A percentile compares a stretch with the other conserved stretches of the same genome.
Conservation (phyloP, 2,888 invertebrate species). For the Diplazon laetatorius region DNA sequence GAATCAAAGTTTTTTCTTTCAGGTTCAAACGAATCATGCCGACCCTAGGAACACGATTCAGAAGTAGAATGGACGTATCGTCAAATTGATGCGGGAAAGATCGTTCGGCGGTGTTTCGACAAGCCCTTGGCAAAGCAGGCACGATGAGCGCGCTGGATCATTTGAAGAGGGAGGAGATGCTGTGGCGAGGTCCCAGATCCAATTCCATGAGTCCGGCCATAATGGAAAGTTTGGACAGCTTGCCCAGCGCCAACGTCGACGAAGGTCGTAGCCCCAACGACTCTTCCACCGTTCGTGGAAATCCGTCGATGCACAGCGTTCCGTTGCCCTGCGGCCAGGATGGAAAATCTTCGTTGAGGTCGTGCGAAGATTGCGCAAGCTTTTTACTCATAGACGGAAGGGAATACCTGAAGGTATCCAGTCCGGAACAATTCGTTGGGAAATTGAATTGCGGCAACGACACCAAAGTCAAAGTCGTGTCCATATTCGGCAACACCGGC, state of each 20-base stretch:
- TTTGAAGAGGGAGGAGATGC: conserved; percentile 25
- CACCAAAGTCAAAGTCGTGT: conserved; percentile 89
- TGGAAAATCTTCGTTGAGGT: conserved; percentile 45
- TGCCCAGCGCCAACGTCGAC: conserved; percentile 62
- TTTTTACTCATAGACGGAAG: conserved; percentile 86
- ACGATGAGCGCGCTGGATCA: conserved; percentile 63
- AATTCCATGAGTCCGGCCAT: conserved; percentile 76
- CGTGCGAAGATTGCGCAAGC: conserved; percentile 76
- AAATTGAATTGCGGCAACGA: conserved; percentile 83
- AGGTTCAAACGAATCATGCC: too few species aligned
- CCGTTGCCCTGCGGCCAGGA: conserved; percentile 50
- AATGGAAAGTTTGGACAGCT: conserved; percentile 78
- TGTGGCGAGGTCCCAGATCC: conserved; percentile 56
- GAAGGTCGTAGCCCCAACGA: conserved; percentile 50
- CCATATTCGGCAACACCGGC: conserved; percentile 93
- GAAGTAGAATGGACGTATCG: not conserved
- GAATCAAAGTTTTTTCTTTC: too few species aligned
- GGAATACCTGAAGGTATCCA: conserved; percentile 85
- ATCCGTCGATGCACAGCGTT: conserved; percentile 66
- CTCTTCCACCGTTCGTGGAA: conserved; percentile 47
- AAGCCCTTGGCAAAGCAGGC: not conserved
- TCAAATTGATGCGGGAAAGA: not conserved
- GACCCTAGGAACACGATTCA: too few species aligned
- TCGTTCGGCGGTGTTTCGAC: not conserved
- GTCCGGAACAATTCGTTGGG: conserved; percentile 84